Base-by-base conservation (phyloP, 30 jellyfish, hydroid and myxozoan species). In the Chrysaora quinquecirrha region DNA sequence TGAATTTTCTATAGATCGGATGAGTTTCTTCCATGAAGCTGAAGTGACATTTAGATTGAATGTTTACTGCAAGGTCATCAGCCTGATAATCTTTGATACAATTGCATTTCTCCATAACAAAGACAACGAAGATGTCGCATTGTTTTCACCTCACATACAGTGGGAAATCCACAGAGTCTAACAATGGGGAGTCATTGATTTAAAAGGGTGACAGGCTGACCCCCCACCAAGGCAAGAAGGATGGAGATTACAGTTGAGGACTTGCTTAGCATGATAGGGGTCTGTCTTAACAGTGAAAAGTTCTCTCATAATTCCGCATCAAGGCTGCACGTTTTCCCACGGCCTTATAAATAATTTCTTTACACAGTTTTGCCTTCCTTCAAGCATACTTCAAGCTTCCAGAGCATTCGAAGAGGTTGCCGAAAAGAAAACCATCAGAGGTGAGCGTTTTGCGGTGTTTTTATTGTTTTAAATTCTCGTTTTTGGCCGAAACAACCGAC, bases 281-380 rank as follows among this genome's bases (percentile, higher is more conserved):
- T 66, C 58, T 58, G 43, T 66, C 4, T 29, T 2, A 28, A 66
- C 61, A 66, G 54, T 3, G 54, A 38, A 3, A 14, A 32, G 24
- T 27, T 33, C 30, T 29, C 22, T 66, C 78, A 12, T 19, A 30
- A 28, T 21, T 27, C n/a, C 58, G n/a, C 54, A n/a, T 38, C 11
- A 66, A 66, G 78, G 61, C 61, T 66, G 60, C 78, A 50, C 35
- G 30, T 14, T 66, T 24, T 31, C 78, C 14, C 22, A 32, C n/a
- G 61, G 23, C 6, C 14, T 66, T n/a, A n/a, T n/a, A n/a, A n/a
- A n/a, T n/a, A n/a, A n/a, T n/a, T n/a, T n/a, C n/a, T n/a, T n/a
- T n/a, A n/a, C n/a, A n/a, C n/a, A n/a, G n/a, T n/a, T n/a, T n/a
- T n/a, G n/a, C n/a, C n/a, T n/a, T n/a, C n/a, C n/a, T n/a, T n/a